Evolutionary conservation across 2,797 vertebrate species (phyloP).

Genomic region (Betta splendens): DNA sequence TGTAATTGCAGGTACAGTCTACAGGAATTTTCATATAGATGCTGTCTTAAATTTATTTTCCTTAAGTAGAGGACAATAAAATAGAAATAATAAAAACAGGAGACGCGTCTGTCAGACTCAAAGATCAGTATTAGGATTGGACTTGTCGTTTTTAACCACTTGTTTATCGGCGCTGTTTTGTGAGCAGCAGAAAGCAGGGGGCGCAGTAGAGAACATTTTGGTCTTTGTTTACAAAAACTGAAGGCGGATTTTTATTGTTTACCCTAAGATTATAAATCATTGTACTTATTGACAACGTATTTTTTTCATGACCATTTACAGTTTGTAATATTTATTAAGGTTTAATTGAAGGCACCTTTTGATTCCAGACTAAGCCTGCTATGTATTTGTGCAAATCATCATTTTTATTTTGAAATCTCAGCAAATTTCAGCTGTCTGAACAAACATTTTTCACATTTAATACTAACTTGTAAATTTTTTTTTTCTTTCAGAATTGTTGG

Average conservation of each 20-base stretch:
- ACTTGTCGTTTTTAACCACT: conserved; percentile 43
- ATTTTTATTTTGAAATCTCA: conserved; percentile 61
- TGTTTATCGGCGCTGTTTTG: conserved; percentile 69
- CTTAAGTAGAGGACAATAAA: not conserved
- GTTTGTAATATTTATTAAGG: not conserved
- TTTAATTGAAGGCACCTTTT: conserved; percentile 18
- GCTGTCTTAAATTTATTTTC: no score
- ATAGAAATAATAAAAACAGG: not conserved
- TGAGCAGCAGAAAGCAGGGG: conserved; percentile 70
- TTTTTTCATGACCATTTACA: not conserved
- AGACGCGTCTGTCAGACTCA: conserved; percentile 19
- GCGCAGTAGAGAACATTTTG: conserved; percentile 71
- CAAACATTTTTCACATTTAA: not conserved
- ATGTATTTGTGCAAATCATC: conserved; percentile 55
- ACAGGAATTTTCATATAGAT: no score
- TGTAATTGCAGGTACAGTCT: not conserved
- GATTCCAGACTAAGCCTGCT: conserved; percentile 9
- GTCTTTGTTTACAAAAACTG: conserved; percentile 82
- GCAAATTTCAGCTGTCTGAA: conserved; percentile 30
- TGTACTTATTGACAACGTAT: not conserved
- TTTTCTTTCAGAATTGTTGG: conserved; percentile 80
- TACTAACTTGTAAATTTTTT: conserved; percentile 38
- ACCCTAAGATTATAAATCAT: not conserved
- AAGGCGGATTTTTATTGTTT: conserved; percentile 50
- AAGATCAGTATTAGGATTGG: conserved; percentile 13